Conservation (phyloP, 2,888 invertebrate species). For the Drosophila nigricruria region DNA sequence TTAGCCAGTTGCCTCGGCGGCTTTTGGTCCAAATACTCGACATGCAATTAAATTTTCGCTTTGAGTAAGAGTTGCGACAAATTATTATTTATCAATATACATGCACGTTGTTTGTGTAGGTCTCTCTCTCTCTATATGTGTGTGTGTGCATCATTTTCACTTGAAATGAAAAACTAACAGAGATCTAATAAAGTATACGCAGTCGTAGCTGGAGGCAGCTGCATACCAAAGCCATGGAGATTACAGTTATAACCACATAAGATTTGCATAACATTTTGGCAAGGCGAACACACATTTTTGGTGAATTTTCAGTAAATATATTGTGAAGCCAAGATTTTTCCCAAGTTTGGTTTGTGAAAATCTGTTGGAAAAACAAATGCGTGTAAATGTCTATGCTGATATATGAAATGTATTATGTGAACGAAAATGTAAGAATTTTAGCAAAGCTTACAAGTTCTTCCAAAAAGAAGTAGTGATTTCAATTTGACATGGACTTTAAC, state of each 20-base stretch:
- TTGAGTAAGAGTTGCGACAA: conserved; percentile 46
- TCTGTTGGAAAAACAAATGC: not conserved
- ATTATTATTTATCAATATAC: conserved; percentile 67
- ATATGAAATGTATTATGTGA: not conserved
- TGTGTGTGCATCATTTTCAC: conserved; percentile 42
- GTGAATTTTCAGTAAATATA: conserved; percentile 11
- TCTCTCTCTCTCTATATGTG: not conserved
- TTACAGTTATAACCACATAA: conserved; percentile 20
- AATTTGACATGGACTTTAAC: not conserved
- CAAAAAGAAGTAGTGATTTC: no score
- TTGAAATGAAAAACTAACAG: conserved; percentile 67
- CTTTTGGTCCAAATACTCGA: conserved; percentile 2
- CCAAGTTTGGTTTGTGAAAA: not conserved
- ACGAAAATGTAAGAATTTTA: not conserved
- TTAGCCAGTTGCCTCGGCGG: not conserved
- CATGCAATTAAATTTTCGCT: conserved; percentile 60
- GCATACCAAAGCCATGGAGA: conserved; percentile 5
- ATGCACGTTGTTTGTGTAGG: not conserved
- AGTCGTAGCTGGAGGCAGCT: not conserved
- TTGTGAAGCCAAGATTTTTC: not conserved
- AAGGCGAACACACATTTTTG: conserved; percentile 5
- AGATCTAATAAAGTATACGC: conserved; percentile 23
- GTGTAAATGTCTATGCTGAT: not conserved
- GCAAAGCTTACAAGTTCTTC: not conserved
- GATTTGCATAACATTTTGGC: conserved; percentile 53